Evolutionary conservation across 2,888 invertebrate genomes (phyloP).

Genomic region (Drosophila cognata): DNA sequence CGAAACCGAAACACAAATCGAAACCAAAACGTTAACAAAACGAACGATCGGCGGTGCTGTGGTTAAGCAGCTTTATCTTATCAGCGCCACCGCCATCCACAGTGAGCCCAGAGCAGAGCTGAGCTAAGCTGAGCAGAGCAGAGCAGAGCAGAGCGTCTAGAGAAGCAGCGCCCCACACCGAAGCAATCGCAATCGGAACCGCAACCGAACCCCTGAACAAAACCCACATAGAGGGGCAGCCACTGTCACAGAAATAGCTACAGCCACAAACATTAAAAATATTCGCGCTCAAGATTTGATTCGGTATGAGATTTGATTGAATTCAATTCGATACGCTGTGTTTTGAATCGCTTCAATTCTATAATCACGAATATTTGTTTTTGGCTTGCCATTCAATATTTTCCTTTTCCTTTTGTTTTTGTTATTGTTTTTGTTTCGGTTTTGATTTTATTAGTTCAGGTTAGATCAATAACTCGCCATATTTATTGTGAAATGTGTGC

Average conservation of each 20-base stretch:
- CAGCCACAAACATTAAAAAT: neutral
- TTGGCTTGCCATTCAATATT: slow-evolving; percentile 20
- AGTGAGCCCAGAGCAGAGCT: neutral
- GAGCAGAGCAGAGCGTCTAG: neutral
- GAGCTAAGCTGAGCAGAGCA: neutral
- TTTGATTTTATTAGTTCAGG: neutral
- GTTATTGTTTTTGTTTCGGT: neutral
- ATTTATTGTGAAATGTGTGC: neutral
- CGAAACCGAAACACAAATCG: slow-evolving; percentile 15
- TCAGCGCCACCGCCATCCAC: slow-evolving; percentile 19
- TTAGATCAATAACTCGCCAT: neutral
- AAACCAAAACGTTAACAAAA: slow-evolving; percentile 15
- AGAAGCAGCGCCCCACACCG: neutral
- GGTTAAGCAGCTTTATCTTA: slow-evolving; percentile 52
- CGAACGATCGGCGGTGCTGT: slow-evolving; percentile 30
- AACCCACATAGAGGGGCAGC: slow-evolving; percentile 8
- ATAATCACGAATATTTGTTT: slow-evolving; percentile 32
- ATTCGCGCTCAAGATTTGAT: slow-evolving; percentile 21
- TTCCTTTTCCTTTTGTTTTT: slow-evolving; percentile 13
- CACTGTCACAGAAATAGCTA: slow-evolving; percentile 12
- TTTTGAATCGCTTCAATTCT: slow-evolving; percentile 2
- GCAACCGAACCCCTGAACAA: slow-evolving; percentile 5
- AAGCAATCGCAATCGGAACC: slow-evolving; percentile 6
- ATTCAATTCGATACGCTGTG: slow-evolving; percentile 2
- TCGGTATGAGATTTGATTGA: slow-evolving; percentile 10